Conservation (phyloP, 2,113 vertebrate species). For the Aspiorhynchus laticeps region DNA sequence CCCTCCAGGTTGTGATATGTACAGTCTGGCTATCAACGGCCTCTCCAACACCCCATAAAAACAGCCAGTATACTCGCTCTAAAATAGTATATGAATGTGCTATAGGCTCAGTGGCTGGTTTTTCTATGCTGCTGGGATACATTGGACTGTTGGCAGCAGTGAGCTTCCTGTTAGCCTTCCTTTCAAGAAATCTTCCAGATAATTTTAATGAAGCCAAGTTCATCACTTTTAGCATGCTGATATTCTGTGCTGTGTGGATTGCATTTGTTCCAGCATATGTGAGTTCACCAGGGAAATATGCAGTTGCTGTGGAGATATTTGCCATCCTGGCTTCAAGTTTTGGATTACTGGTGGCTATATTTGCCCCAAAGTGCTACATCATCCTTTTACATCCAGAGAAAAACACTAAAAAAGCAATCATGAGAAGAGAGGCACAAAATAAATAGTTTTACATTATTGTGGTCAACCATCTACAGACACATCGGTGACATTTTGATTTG, state of each 20-base stretch:
- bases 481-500: too few relatives aligned
- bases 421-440: too few relatives aligned
- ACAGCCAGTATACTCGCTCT: slow-evolving; percentile 32
- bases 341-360: neutral
- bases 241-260: slow-evolving; percentile 11
- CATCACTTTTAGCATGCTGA: neutral
- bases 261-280: slow-evolving; percentile 4
- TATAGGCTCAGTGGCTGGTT: slow-evolving; percentile 16
- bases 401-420: too few relatives aligned
- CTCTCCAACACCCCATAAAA: slow-evolving; percentile 28
- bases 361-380: slow-evolving; percentile 8
- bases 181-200: neutral
- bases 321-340: neutral
- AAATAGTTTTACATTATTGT: too few relatives aligned
- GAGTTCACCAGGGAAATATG: slow-evolving; percentile 1
- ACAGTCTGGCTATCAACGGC: neutral
- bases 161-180: neutral
- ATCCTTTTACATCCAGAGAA: neutral
- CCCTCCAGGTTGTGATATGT: neutral
- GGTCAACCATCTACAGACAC: too few relatives aligned
- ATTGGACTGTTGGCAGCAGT: slow-evolving; percentile 5
- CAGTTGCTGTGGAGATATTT: neutral
- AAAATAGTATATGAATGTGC: slow-evolving; percentile 52
- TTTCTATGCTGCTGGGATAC: neutral
- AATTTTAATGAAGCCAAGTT: slow-evolving; percentile 8